A percentile compares a stretch with the other conserved stretches of the same genome.
phyloP scores from a whole-genome alignment of 2,888 invertebrate genomes.

The Drosophila robusta region DNA sequence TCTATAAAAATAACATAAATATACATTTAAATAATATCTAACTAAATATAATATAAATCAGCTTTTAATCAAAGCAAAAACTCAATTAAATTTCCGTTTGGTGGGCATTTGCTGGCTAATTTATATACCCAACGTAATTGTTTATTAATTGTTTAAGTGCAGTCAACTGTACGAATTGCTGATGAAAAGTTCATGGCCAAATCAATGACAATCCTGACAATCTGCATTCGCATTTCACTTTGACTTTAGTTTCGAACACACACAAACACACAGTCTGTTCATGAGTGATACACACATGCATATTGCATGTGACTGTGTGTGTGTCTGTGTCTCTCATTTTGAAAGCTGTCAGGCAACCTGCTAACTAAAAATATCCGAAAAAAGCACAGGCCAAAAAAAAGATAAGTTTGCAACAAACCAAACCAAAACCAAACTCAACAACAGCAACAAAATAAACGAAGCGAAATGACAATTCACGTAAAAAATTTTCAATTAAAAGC shows the following conservation, averaged over 20 bases:
- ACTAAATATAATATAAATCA: not conserved
- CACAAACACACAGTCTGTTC: not conserved
- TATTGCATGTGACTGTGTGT: conserved; percentile 32
- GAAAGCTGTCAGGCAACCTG: conserved; percentile 39
- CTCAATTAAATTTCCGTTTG: conserved; percentile 5
- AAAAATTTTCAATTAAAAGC: conserved; percentile 77
- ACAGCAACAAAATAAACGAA: conserved; percentile 33
- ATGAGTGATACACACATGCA: conserved; percentile 18
- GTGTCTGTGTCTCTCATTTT: conserved; percentile 36
- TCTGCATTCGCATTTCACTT: conserved; percentile 59
- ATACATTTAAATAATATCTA: no score
- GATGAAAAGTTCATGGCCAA: conserved; percentile 58
- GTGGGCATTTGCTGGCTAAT: not conserved
- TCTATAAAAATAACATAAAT: no score
- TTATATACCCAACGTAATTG: conserved; percentile 27
- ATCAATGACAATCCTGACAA: conserved; percentile 66
- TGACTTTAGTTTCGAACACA: conserved; percentile 51
- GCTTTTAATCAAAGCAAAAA: not conserved
- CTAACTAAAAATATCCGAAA: conserved; percentile 53
- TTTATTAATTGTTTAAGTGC: conserved; percentile 57
- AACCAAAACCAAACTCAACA: conserved; percentile 29
- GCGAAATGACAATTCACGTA: conserved; percentile 71
- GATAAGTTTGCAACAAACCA: conserved; percentile 40
- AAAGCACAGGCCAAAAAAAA: conserved; percentile 7
- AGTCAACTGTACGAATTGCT: conserved; percentile 38